A percentile compares a stretch with the other conserved stretches of the same genome.
These are phyloP conservation scores for Nothobranchius furzeri DNA, from an alignment of 2,113 vertebrate genomes.

Conservation along the genomic window DNA sequence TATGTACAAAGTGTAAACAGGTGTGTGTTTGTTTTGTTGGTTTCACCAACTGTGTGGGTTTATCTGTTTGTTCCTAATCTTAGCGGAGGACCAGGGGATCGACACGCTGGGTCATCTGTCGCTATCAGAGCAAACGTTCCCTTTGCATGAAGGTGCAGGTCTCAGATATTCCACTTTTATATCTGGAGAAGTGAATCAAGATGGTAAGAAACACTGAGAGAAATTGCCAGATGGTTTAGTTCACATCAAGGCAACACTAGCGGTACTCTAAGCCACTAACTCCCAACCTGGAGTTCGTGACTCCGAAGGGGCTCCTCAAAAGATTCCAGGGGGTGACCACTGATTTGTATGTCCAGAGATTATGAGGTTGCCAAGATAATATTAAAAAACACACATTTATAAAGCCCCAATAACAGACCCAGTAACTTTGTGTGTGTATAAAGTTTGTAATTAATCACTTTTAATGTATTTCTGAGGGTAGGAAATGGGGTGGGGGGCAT, in stretches of 20 bases:
- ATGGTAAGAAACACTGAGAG: slow-evolving; percentile 53
- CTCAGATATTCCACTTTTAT: slow-evolving; percentile 65
- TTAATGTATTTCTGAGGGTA: too few species aligned
- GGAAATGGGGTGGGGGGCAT: too few species aligned
- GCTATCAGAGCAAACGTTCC: slow-evolving; percentile 62
- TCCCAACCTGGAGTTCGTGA: too few species aligned
- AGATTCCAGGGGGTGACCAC: too few species aligned
- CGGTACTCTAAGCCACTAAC: background rate
- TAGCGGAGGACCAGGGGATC: slow-evolving; percentile 58
- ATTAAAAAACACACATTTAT: too few species aligned
- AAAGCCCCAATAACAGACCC: too few species aligned
- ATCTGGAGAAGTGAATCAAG: slow-evolving; percentile 67
- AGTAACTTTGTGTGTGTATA: too few species aligned
- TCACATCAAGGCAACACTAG: background rate
- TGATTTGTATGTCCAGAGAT: too few species aligned
- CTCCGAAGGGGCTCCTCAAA: too few species aligned
- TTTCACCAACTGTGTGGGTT: background rate
- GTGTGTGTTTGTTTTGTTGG: background rate
- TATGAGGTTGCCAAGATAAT: too few species aligned
- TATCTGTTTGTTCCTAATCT: slow-evolving; percentile 43
- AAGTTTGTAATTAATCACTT: too few species aligned
- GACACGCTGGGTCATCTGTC: slow-evolving; percentile 63
- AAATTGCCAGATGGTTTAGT: background rate
- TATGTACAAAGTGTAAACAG: too few species aligned
- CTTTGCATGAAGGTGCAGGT: slow-evolving; percentile 61